Evolutionary conservation across 2,113 vertebrate species (phyloP).

Genomic region (Acinonyx jubatus): DNA sequence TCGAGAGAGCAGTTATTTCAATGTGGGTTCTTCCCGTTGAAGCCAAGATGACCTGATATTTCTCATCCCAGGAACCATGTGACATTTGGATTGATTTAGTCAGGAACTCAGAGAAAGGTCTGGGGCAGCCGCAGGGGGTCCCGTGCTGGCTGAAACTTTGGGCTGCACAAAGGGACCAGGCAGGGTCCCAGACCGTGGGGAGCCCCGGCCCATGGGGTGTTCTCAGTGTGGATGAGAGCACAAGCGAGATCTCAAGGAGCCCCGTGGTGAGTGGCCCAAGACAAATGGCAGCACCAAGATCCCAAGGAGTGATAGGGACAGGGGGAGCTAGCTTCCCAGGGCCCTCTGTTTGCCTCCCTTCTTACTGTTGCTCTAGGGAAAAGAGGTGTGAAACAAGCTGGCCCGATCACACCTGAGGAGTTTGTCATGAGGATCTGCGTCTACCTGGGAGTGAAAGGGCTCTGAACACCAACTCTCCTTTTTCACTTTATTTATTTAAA

Average conservation of each 20-base stretch:
- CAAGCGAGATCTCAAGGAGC: not conserved
- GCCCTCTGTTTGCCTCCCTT: not conserved
- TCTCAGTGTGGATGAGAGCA: not conserved
- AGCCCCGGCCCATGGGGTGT: not conserved
- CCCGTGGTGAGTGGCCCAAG: not conserved
- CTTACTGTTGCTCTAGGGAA: not conserved
- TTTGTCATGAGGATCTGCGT: not conserved
- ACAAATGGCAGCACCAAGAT: rapidly evolving
- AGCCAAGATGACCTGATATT: not conserved
- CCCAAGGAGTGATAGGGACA: not conserved
- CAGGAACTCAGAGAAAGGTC: not conserved
- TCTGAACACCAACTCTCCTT: not conserved
- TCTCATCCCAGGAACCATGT: not conserved
- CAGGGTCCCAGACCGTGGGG: rapidly evolving
- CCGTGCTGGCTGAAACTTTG: not conserved
- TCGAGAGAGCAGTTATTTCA: not conserved
- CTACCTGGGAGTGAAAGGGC: not conserved
- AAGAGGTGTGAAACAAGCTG: not conserved
- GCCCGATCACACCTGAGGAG: not conserved
- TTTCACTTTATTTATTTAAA: not conserved
- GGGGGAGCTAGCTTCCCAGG: not conserved
- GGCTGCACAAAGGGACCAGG: not conserved
- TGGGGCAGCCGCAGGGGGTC: not conserved
- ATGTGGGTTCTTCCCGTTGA: not conserved
- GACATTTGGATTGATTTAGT: not conserved